Evolutionary conservation across 2,888 invertebrate species (phyloP).

Genomic region (Orchestes rusci): DNA sequence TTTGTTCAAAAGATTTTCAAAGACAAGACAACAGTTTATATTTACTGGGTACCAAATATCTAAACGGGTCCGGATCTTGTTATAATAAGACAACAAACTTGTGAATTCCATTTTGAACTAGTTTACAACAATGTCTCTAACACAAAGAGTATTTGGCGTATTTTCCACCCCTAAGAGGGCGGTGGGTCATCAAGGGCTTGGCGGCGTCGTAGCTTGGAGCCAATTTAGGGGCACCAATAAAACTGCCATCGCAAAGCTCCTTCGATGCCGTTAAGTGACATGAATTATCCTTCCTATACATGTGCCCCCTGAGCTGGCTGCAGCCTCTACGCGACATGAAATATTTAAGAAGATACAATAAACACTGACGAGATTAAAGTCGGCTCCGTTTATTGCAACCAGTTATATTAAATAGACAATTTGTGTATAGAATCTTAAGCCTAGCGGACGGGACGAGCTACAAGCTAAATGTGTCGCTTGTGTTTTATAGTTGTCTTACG

Average conservation of each 20-base stretch:
- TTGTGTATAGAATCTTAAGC: constrained; percentile 24
- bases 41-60: too few species aligned
- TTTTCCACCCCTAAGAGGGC: too few species aligned
- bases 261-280: constrained; percentile 48
- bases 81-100: too few species aligned
- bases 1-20: too few species aligned
- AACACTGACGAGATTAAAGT: constrained; percentile 32
- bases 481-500: background rate
- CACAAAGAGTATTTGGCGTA: too few species aligned
- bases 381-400: constrained; percentile 24
- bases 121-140: too few species aligned
- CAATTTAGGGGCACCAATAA: constrained; percentile 47
- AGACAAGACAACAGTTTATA: too few species aligned
- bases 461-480: background rate
- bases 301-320: constrained; percentile 29
- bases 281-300: constrained; percentile 46
- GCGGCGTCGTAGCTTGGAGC: too few species aligned
- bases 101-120: too few species aligned
- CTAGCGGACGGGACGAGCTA: background rate
- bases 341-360: constrained; percentile 42
- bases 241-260: constrained; percentile 46
- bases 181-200: too few species aligned
- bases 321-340: constrained; percentile 39
- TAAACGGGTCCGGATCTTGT: too few species aligned
- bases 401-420: constrained; percentile 25